Evolutionary conservation across 1,140 invertebrate species (phyloP), one percentile per base, ranked within the genome.

Genomic region (Paraescarpia echinospica): DNA sequence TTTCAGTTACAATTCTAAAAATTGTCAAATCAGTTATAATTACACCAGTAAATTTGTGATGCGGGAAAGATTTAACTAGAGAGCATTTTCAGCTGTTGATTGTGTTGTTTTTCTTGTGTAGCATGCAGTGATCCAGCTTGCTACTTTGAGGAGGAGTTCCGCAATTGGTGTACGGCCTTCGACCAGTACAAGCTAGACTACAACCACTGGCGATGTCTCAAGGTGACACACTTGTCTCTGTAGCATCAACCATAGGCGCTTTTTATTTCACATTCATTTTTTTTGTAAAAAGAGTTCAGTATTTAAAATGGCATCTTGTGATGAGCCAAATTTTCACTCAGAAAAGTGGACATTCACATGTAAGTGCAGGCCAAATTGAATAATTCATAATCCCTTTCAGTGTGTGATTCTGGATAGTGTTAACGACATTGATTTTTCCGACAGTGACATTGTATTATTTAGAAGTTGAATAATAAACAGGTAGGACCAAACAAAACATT

Each of bases 181-280:
- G 41, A 91, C 18, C 59, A 51, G 33, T 93, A 93, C 88, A 92
- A 48, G 41, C 33, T 89, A 31, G 93, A 93, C n/a, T 92, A 89
- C 59, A 92, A 93, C 91, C 51, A 93, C 59, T 93, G 93, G 93
- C 41, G 91, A n/a, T 93, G 93, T 92, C 93, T 93, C 48, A 93
- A 91, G 93, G 93, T 92, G 14, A 41, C 18, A 4, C 27, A 31
- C 27, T 27, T 77, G 2, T 27, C 8, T 77, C 18, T 77, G 12
- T 77, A 77, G 59, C 14, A 77, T 27, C 59, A 2, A 22, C 59
- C 59, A 1, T 27, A 77, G 59, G 59, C 14, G 8, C 4, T 77
- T 27, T 77, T 14, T 18, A 27, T 77, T 12, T 77, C 59, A 77
- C 59, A 77, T 12, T 77, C 22, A 77, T 27, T 77, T 14, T 27